Evolutionary conservation across 2,888 invertebrate genomes (phyloP).

Genomic region (Drosophila basisetae): DNA sequence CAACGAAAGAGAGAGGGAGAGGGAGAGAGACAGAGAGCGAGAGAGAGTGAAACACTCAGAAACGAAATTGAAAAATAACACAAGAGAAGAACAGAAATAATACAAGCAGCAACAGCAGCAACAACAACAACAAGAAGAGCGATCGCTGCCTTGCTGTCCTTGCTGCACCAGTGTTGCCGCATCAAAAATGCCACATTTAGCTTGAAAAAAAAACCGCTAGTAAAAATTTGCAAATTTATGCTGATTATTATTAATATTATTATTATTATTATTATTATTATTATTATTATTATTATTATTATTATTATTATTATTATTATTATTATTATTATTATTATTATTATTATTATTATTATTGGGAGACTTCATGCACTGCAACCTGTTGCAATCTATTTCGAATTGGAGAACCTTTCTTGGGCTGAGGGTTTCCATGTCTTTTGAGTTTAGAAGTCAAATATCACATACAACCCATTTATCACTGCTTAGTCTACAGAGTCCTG

Average conservation of each 20-base stretch:
- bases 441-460: too few species aligned
- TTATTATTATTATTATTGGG: not conserved
- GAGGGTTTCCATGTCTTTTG: not conserved
- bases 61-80: slow-evolving; percentile 12
- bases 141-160: slow-evolving; percentile 29
- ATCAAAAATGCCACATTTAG: not conserved
- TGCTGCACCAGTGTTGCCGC: not conserved
- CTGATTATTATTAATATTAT: not conserved
- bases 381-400: not conserved
- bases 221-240: not conserved
- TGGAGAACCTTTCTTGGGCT: not conserved
- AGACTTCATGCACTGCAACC: not conserved
- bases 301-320: not conserved
- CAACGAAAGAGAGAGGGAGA: slow-evolving; percentile 16
- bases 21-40: slow-evolving; percentile 20
- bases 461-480: not conserved
- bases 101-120: not conserved
- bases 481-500: not conserved
- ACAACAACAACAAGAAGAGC: not conserved
- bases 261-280: not conserved
- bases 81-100: slow-evolving; percentile 10
- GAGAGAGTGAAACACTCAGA: slow-evolving; percentile 6
- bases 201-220: not conserved
- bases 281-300: too few species aligned
- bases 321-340: not conserved